Evolutionary conservation across 2,113 vertebrate species (phyloP).

Genomic region (Brienomyrus brachyistius): DNA sequence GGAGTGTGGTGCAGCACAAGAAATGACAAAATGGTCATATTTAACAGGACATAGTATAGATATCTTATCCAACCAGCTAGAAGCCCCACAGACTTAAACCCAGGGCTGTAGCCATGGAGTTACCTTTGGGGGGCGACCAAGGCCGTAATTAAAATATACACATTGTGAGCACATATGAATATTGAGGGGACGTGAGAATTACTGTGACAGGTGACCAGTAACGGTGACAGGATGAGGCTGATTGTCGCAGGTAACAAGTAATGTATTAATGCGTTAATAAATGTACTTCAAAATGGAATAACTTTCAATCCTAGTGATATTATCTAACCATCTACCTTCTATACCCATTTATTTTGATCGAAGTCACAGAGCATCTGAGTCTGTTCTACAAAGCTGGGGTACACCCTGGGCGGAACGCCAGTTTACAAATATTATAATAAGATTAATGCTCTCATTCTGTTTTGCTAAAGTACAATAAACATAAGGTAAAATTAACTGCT

Average conservation of each 20-base stretch:
- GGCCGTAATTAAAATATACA: not conserved
- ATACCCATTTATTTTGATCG: not conserved
- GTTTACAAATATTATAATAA: not conserved
- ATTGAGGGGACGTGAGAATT: no score
- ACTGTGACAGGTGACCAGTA: not conserved
- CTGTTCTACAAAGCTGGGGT: not conserved
- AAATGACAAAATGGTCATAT: not conserved
- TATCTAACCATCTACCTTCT: not conserved
- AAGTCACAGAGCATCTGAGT: not conserved
- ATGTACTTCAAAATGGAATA: not conserved
- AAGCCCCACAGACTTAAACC: not conserved
- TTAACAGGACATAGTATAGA: not conserved
- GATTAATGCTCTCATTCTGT: not conserved
- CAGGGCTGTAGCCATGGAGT: not conserved
- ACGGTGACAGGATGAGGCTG: not conserved
- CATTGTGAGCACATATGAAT: no score
- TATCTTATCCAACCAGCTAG: not conserved
- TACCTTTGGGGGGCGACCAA: not conserved
- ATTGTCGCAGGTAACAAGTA: not conserved
- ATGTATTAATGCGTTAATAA: not conserved
- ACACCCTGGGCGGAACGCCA: not conserved
- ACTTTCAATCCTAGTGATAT: not conserved
- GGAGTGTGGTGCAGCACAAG: not conserved
- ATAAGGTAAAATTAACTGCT: not conserved
- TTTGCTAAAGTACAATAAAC: not conserved